Base-by-base conservation (phyloP, 2,113 vertebrate species). In the Gobio gobio region DNA sequence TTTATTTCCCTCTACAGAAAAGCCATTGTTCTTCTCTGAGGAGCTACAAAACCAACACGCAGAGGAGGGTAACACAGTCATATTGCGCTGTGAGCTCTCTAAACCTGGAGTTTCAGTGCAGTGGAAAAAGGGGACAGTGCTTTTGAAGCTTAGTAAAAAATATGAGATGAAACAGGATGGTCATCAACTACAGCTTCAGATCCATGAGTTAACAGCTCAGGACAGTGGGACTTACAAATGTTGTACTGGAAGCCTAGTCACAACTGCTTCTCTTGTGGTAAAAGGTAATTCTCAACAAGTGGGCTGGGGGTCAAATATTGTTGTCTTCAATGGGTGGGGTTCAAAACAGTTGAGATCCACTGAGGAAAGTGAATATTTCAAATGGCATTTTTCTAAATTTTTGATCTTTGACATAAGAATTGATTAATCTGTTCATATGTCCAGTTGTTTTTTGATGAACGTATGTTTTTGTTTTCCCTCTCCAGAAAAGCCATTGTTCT, bases 31-130 rank as follows among this genome's bases (percentile, higher is more conserved):
- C 33, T 96, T 97, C 91, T 96, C 95, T 66, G 91, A 92, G 56
- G 95, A 95, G 54, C 85, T 97, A 76, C 95, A 93, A 93, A 94
- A 95, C 10, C 93, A 95, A 74, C 95, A 96, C 85, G 95, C 87
- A 6, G 93, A 95, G 0, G 96, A 96, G 91, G 95, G 95, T 0
- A 93, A 93, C 36, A 91, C 89, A 0, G 89, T 94, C 79, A 88
- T 92, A 0, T 83, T 95, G 84, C 92, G 90, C 84, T 95, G 94
- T 0, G 92, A 93, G 87, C 85, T 95, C 87, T 94, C 93, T 80
- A 93, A 85, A 63, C 18, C 89, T 0, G 86, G 81, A 10, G 86
- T 89, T 24, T 78, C 84, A 0, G 92, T 94, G 1, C 92, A 93
- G 72, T 96, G 95, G 94, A 95, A 91, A 85, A 96, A 93, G 85